Conservation (phyloP, 1,140 invertebrate genomes). For the Drosophila sulfurigaster region DNA sequence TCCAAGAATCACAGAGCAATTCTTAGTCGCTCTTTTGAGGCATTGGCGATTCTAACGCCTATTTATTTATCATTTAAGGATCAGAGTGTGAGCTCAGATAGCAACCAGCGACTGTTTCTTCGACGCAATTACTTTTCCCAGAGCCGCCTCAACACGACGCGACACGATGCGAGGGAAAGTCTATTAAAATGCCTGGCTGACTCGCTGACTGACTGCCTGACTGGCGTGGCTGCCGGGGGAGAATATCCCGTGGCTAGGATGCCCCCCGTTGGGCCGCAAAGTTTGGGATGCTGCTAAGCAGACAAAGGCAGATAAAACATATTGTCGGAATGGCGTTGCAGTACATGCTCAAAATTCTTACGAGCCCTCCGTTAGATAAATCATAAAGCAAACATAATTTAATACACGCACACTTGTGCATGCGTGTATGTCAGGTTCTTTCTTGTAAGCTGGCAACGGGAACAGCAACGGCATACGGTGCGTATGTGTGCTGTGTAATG, state of each 20-base stretch:
- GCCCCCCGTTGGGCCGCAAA: conserved; percentile 26
- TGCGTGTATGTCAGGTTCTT: conserved; percentile 2
- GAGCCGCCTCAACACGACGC: background rate
- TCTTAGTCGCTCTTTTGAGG: background rate
- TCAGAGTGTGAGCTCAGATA: conserved; percentile 16
- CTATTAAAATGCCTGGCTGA: conserved; percentile 55
- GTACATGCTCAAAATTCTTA: conserved; percentile 28
- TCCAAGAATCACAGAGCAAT: background rate
- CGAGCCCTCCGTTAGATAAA: conserved; percentile 59
- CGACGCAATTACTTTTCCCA: conserved; percentile 51
- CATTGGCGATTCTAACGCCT: conserved; percentile 11
- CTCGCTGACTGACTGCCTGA: conserved; percentile 16
- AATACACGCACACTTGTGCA: conserved; percentile 52
- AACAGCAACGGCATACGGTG: conserved; percentile 41
- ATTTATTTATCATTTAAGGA: conserved; percentile 62
- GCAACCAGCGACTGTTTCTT: conserved; percentile 20
- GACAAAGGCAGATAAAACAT: conserved; percentile 62
- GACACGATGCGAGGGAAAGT: conserved; percentile 39
- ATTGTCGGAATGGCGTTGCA: conserved; percentile 39
- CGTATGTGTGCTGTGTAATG: conserved; percentile 60
- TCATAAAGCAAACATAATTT: conserved; percentile 76
- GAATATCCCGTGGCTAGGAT: conserved; percentile 26
- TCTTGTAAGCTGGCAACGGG: conserved; percentile 30
- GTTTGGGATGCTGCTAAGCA: conserved; percentile 16
- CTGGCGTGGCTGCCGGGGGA: conserved; percentile 9